Conservation (phyloP, 2,888 invertebrate species). For the Hydrotaea diabolus region DNA sequence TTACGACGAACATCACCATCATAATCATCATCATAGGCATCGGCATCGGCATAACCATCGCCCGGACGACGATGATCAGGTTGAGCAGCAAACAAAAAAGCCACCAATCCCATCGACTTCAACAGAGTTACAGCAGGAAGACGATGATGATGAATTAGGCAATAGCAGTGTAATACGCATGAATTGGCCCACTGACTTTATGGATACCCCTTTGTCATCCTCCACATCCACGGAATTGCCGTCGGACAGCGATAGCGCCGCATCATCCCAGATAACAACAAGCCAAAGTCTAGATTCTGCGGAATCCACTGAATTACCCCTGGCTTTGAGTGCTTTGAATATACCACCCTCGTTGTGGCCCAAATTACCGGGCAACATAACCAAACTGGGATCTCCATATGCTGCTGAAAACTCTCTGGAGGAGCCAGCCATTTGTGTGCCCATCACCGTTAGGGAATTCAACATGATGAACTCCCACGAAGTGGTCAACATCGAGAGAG, state of each 20-base stretch:
- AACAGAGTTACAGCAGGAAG: slow-evolving; percentile 11
- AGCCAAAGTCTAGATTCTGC: neutral
- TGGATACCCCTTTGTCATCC: slow-evolving; percentile 69
- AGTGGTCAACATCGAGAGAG: slow-evolving; percentile 73
- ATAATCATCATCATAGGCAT: slow-evolving; percentile 59
- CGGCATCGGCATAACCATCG: neutral
- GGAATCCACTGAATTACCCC: slow-evolving; percentile 69
- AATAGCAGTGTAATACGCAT: slow-evolving; percentile 59
- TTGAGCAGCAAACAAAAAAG: neutral
- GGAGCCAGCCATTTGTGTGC: slow-evolving; percentile 76
- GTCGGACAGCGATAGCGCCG: neutral
- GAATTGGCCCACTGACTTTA: slow-evolving; percentile 76
- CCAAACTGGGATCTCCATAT: slow-evolving; percentile 74
- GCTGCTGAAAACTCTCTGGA: slow-evolving; percentile 74
- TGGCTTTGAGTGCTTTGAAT: slow-evolving; percentile 72
- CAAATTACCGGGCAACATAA: slow-evolving; percentile 74
- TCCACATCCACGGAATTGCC: neutral
- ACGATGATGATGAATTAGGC: slow-evolving; percentile 22
- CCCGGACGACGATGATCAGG: neutral
- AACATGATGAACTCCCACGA: slow-evolving; percentile 68
- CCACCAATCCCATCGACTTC: neutral
- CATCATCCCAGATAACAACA: neutral
- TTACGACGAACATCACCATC: slow-evolving; percentile 54
- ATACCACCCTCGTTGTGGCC: slow-evolving; percentile 72
- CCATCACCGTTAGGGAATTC: slow-evolving; percentile 73